A percentile compares a stretch with the other conserved stretches of the same genome.
Evolutionary conservation across 64 coral and sea anemone genomes (phyloP).

Genomic region (Montipora foliosa): DNA sequence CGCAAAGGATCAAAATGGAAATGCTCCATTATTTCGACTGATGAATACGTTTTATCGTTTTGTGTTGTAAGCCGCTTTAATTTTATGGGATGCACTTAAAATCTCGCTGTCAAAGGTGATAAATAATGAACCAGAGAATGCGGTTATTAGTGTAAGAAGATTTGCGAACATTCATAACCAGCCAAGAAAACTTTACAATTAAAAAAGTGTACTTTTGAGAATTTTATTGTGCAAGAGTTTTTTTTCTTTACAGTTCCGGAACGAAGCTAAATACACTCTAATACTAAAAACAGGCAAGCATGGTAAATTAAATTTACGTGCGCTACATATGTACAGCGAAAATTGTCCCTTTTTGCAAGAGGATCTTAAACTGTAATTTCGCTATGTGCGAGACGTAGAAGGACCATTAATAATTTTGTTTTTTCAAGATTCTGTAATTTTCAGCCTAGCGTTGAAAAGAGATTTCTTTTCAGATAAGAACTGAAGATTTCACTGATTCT

Average conservation of each 20-base stretch:
- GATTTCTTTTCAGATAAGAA: background rate
- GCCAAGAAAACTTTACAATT: background rate
- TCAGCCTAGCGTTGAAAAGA: background rate
- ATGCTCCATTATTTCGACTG: background rate
- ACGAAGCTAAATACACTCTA: background rate
- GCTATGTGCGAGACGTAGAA: too few species aligned
- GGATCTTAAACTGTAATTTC: slow-evolving; percentile 10
- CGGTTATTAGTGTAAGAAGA: background rate
- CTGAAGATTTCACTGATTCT: background rate
- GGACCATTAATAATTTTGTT: background rate
- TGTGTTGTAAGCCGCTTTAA: slow-evolving; percentile 17
- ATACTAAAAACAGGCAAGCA: background rate
- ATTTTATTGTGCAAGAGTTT: background rate
- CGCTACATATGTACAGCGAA: background rate
- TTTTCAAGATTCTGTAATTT: slow-evolving; percentile 17
- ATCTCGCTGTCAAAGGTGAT: slow-evolving; percentile 11
- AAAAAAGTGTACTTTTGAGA: background rate
- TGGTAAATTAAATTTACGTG: background rate
- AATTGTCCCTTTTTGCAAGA: background rate
- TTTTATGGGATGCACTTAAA: slow-evolving; percentile 37
- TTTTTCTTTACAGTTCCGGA: background rate
- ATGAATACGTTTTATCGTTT: slow-evolving; percentile 13
- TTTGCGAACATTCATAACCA: background rate
- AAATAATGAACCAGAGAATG: slow-evolving; percentile 23
- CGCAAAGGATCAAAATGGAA: background rate